Conservation (phyloP, 1,140 invertebrate species). For the Trinorchestia longiramus region DNA sequence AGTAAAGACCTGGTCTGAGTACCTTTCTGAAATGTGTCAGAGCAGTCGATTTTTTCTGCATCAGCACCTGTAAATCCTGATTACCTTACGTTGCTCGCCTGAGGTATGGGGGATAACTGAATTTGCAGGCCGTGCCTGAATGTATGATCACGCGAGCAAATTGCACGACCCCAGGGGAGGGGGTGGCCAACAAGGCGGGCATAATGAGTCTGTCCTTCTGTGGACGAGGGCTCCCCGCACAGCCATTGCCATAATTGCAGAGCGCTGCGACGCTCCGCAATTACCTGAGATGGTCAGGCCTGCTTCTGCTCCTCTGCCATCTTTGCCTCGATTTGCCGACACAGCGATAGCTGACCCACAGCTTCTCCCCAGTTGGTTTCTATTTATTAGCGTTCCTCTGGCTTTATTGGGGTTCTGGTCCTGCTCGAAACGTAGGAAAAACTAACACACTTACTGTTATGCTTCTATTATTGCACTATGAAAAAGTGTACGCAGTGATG, state of each 20-base stretch:
- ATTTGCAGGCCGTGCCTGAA: not conserved
- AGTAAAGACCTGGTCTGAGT: not conserved
- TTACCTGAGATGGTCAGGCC: not conserved
- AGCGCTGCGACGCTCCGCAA: not conserved
- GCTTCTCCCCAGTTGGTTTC: not conserved
- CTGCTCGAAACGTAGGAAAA: not conserved
- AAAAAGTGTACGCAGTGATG: not conserved
- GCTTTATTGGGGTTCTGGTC: not conserved
- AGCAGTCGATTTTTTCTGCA: not conserved
- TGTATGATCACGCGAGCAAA: not conserved
- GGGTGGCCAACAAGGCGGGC: not conserved
- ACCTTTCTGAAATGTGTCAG: not conserved
- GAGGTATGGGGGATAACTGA: not conserved
- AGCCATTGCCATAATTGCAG: not conserved
- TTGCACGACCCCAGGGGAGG: not conserved
- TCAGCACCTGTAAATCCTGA: not conserved
- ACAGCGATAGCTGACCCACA: not conserved
- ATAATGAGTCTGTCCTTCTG: not conserved
- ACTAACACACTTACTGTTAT: not conserved
- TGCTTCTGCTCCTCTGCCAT: not conserved
- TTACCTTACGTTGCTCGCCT: not conserved
- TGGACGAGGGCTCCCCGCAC: too few relatives aligned
- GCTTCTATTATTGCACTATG: not conserved
- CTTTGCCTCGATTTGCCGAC: not conserved
- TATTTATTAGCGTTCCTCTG: not conserved